Conservation (phyloP, 2,888 invertebrate species). For the Aspidiotus destructor region DNA sequence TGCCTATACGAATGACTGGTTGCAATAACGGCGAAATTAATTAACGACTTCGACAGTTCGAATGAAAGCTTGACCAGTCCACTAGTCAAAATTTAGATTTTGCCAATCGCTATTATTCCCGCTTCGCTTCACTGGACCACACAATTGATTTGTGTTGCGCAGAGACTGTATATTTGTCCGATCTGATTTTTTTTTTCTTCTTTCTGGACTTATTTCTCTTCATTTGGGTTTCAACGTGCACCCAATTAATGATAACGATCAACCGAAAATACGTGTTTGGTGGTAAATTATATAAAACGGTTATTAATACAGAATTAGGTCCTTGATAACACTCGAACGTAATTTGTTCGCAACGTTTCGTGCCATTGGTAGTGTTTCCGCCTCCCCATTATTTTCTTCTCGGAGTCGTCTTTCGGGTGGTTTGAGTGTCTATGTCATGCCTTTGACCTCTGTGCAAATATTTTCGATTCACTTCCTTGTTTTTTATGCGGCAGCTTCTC, state of each 20-base stretch:
- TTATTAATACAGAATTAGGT: no score
- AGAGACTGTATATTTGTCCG: background rate
- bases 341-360: no score
- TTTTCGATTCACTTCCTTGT: no score
- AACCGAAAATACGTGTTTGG: no score
- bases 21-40: slow-evolving; percentile 21
- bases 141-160: slow-evolving; percentile 21
- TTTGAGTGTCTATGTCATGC: no score
- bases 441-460: no score
- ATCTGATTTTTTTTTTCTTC: background rate
- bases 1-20: background rate
- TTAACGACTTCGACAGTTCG: slow-evolving; percentile 16
- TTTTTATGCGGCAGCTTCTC: no score
- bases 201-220: background rate
- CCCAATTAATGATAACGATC: background rate
- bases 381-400: no score
- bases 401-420: no score
- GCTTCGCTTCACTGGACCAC: slow-evolving; percentile 29
- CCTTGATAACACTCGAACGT: no score
- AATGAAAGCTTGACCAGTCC: slow-evolving; percentile 15
- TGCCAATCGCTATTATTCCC: slow-evolving; percentile 13
- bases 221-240: background rate
- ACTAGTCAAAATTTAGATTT: slow-evolving; percentile 12
- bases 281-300: no score
- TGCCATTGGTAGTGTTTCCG: no score